Percentiles rank a stretch among this genome's conserved stretches.
These are phyloP conservation scores for Dinocampus coccinellae DNA, from an alignment of 2,888 invertebrate species.

Conservation along the genomic window DNA sequence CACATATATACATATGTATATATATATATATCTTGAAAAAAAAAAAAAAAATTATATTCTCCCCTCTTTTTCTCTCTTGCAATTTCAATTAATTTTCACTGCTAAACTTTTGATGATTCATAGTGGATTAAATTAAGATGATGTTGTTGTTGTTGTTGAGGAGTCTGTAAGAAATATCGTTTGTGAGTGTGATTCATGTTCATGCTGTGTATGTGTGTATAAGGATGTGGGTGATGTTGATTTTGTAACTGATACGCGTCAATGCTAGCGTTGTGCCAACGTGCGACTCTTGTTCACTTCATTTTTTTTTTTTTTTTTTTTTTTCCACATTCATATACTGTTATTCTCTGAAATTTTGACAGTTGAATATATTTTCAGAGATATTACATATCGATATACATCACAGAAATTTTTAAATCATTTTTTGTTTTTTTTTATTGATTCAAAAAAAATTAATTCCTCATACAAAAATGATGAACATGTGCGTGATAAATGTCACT, in stretches of 20 bases:
- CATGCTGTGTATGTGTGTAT: conserved; percentile 10
- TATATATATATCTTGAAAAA: background rate
- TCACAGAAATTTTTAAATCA: background rate
- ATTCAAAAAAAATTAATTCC: background rate
- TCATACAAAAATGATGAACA: background rate
- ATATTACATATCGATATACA: background rate
- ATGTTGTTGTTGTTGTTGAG: background rate
- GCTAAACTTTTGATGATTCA: background rate
- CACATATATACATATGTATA: background rate
- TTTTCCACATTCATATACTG: background rate
- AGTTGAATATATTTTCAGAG: background rate
- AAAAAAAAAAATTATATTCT: too few relatives aligned
- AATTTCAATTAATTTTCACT: background rate
- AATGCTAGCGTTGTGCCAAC: conserved; percentile 59
- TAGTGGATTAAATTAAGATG: conserved; percentile 19
- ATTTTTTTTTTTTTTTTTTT: background rate
- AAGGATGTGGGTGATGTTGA: conserved; percentile 33
- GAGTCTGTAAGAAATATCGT: background rate
- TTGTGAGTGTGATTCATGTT: background rate
- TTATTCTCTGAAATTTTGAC: background rate
- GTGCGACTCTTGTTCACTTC: background rate
- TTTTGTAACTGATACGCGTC: conserved; percentile 59
- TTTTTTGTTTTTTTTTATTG: too few relatives aligned
- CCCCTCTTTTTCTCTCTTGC: background rate
- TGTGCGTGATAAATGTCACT: background rate